These are phyloP conservation scores for Dinocampus coccinellae DNA, from an alignment of 2,888 invertebrate species.

Conservation along the genomic window DNA sequence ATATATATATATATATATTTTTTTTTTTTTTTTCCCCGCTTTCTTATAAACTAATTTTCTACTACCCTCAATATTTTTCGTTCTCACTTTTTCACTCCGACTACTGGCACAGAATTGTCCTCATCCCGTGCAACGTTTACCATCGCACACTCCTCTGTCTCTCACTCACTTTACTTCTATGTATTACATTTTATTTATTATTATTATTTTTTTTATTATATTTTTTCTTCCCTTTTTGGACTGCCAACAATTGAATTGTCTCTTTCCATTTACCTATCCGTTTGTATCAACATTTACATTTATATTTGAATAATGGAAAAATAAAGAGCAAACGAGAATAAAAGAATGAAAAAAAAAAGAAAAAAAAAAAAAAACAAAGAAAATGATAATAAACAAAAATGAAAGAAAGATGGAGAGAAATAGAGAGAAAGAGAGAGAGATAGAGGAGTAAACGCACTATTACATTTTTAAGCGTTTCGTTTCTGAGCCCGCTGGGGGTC, in stretches of 20 bases:
- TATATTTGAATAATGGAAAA: slow-evolving; percentile 70
- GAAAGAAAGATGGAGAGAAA: slow-evolving; percentile 13
- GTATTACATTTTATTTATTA: no score
- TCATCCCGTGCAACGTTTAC: no score
- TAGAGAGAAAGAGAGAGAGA: slow-evolving; percentile 5
- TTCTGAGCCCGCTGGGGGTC: slow-evolving; percentile 64
- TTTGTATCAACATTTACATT: slow-evolving; percentile 71
- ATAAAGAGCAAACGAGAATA: slow-evolving; percentile 59
- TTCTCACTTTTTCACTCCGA: slow-evolving; percentile 35
- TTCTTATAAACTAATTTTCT: slow-evolving; percentile 69
- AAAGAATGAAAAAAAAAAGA: slow-evolving; percentile 20
- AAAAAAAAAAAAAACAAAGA: slow-evolving; percentile 8
- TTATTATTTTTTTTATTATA: slow-evolving; percentile 27
- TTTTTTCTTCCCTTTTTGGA: slow-evolving; percentile 40
- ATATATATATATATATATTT: not conserved
- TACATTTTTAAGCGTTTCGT: slow-evolving; percentile 64
- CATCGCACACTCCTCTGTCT: no score
- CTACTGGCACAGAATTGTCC: no score
- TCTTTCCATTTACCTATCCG: slow-evolving; percentile 69
- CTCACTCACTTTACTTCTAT: no score
- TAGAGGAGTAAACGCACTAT: slow-evolving; percentile 39
- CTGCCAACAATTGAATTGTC: slow-evolving; percentile 68
- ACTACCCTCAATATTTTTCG: slow-evolving; percentile 47
- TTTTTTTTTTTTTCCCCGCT: slow-evolving; percentile 57
- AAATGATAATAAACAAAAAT: no score